Base-by-base conservation (phyloP, 2,888 invertebrate genomes). In the Spodoptera picta region DNA sequence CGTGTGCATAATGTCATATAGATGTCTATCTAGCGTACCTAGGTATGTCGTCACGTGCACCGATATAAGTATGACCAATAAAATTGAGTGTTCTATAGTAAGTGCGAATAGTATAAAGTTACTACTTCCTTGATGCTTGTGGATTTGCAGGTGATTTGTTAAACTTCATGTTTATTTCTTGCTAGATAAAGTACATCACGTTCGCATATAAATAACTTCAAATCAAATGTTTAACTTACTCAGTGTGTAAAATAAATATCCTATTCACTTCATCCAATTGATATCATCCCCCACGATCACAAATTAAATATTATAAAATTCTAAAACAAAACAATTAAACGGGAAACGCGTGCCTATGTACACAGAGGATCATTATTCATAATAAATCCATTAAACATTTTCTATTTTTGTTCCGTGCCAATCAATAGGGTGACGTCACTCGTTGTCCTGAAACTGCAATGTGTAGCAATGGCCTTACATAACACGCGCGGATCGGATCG, bases 401-500 rank as follows among this genome's bases (percentile, higher is more conserved):
- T 60, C 65, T 66, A 64, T 65, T 61, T 61, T 69, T 52, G 59
- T 71, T 64, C 75, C 47, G 56, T 57, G 60, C 53, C 43, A 56
- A 64, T 66, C 65, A 65, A 64, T 79, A 73, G 50, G 55, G 42
- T 77, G 65, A 79, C 67, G 65, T 70, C 69, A 74, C 54, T 9
- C 60, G 53, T 57, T 60, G 60, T 79, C 75, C 77, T 84, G 67
- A 71, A 77, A 79, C 71, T 75, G 79, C 81, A 81, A 58, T 60
- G 80, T 90, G 90, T 91, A 84, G 73, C 83, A 76, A 70, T 82
- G 75, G 85, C 89, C 84, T 90, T 88, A 90, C 75, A 80, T 81
- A 90, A 90, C 92, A 92, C 92, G 92, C 92, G 91, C 91, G 80
- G 82, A 83, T 84, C 83, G 80, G 83, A 83, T 86, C 81, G 84